These are phyloP conservation scores for Creontiades dilutus DNA, from an alignment of 2,888 invertebrate species.

Conservation along the genomic window DNA sequence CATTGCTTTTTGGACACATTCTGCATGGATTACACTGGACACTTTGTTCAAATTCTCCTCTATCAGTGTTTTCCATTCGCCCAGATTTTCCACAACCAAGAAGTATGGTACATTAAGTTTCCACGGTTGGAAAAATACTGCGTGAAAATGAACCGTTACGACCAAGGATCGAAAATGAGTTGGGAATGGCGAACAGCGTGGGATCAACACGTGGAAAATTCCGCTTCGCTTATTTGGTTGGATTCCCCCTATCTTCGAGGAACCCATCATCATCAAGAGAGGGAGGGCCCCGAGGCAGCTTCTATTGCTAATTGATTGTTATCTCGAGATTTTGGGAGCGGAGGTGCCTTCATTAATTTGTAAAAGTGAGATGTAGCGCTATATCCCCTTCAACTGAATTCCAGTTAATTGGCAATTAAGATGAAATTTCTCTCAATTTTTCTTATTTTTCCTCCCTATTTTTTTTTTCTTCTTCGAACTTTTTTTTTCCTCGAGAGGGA, in stretches of 20 bases:
- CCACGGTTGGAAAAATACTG: too few species aligned
- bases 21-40: too few species aligned
- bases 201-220: neutral
- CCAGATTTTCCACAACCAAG: too few species aligned
- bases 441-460: neutral
- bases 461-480: neutral
- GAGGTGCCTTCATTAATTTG: conserved; percentile 61
- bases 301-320: conserved; percentile 62
- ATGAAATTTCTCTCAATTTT: neutral
- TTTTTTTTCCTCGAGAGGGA: neutral
- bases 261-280: neutral
- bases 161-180: too few species aligned
- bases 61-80: too few species aligned
- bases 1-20: too few species aligned
- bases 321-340: conserved; percentile 33
- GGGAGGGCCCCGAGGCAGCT: neutral
- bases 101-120: too few species aligned
- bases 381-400: conserved; percentile 23
- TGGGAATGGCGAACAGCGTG: too few species aligned
- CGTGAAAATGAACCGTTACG: too few species aligned
- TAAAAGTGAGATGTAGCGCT: conserved; percentile 23
- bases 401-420: conserved; percentile 57
- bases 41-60: too few species aligned
- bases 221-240: conserved; percentile 8
- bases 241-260: neutral